phyloP scores from a whole-genome alignment of 2,113 vertebrate species.

The Neogobius melanostomus region DNA sequence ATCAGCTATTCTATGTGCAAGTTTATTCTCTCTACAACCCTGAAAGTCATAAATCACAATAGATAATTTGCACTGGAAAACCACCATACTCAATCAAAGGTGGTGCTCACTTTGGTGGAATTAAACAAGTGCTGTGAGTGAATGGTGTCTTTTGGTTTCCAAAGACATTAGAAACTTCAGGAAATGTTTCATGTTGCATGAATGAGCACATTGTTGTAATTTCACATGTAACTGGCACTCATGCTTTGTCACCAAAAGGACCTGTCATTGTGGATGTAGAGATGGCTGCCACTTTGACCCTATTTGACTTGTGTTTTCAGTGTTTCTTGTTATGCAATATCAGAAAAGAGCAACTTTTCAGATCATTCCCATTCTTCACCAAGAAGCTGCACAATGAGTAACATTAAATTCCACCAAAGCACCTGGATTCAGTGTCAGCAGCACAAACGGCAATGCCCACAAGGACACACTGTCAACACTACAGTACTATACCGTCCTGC shows the following conservation, averaged over 20 bases:
- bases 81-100: conserved; percentile 17
- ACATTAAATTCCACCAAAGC: conserved; percentile 1
- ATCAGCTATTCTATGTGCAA: conserved; percentile 70
- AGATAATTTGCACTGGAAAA: conserved; percentile 49
- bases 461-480: conserved; percentile 14
- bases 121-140: background rate
- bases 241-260: conserved; percentile 46
- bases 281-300: conserved; percentile 7
- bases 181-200: conserved; percentile 32
- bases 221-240: conserved; percentile 58
- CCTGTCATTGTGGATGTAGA: conserved; percentile 25
- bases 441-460: conserved; percentile 1
- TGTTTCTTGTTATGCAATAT: conserved; percentile 7
- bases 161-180: background rate
- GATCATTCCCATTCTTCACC: conserved; percentile 10
- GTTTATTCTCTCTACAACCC: conserved; percentile 81
- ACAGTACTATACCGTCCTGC: conserved; percentile 33
- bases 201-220: conserved; percentile 78
- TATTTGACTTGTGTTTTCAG: conserved; percentile 2
- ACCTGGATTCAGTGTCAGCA: conserved; percentile 5
- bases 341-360: conserved; percentile 16
- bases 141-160: background rate
- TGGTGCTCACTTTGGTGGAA: conserved; percentile 2
- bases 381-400: conserved; percentile 19
- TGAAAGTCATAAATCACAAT: conserved; percentile 52